Evolutionary conservation across 1,140 invertebrate species (phyloP), one percentile per base, ranked within the genome.

Genomic region (Pinna nobilis): DNA sequence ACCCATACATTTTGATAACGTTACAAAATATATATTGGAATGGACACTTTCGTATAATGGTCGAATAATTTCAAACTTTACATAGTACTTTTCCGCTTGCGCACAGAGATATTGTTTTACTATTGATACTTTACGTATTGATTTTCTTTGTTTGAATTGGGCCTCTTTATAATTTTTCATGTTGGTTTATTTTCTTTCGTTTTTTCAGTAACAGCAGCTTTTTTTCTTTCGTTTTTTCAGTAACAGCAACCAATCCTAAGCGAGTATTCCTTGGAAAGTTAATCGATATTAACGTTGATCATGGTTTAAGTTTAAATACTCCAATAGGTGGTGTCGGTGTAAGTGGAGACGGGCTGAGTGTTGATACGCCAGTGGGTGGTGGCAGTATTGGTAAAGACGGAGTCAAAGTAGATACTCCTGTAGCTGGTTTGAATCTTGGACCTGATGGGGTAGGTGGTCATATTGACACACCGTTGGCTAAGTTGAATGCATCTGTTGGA

Each of bases 201-300:
- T n/a, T n/a, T 53, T 49, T 23, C 11, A 28, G 15, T 23, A 25
- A 25, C 25, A 6, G 25, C 1, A 11, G 25, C 50, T 20, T 28
- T 2, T n/a, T 6, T 59, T 55, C 28, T n/a, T n/a, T n/a, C n/a
- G n/a, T n/a, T 59, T 59, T 59, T 25, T 59, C 15, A 32, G 35
- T 32, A 59, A 33, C 30, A n/a, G 20, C 13, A 6, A 18, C 7
- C n/a, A 9, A 30, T 35, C 44, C 49, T 15, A 70, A 60, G 33
- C 33, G 67, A 61, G 60, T 70, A n/a, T 41, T 70, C 1, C 33
- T 70, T 15, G 32, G 32, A 3, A 50, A 67, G 28, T 9, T 67
- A 1, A 25, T 67, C 18, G 51, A 67, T 39, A n/a, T 67, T 30
- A 49, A 64, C 32, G 18, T 64, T 44, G 57, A 35, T 15, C 30